phyloP scores from a whole-genome alignment of 2,113 vertebrate species.

The Triplophysa dalaica region DNA sequence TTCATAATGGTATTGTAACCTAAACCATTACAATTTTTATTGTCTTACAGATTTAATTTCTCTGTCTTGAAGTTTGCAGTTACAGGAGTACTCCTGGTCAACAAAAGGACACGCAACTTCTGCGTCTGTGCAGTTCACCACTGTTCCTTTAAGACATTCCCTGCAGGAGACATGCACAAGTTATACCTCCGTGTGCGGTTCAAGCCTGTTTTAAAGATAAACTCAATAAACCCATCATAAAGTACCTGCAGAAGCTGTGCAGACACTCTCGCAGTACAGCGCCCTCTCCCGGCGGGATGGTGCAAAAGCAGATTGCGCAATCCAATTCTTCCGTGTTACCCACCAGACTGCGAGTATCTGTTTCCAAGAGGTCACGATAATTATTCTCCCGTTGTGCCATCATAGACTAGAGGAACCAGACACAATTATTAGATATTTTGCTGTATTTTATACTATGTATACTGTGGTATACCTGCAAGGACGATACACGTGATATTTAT shows the following conservation, averaged over 20 bases:
- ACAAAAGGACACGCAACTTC: slow-evolving; percentile 82
- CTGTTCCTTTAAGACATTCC: slow-evolving; percentile 82
- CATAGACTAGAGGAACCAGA: slow-evolving; percentile 65
- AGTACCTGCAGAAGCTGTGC: slow-evolving; percentile 85
- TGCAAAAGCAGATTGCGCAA: slow-evolving; percentile 80
- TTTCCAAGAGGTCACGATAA: slow-evolving; percentile 72
- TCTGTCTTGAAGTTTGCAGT: slow-evolving; percentile 80
- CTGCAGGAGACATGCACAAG: slow-evolving; percentile 59
- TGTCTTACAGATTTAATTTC: slow-evolving; percentile 82
- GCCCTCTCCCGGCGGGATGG: slow-evolving; percentile 73
- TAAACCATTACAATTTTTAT: not conserved
- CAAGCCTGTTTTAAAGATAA: not conserved
- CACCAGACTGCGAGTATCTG: slow-evolving; percentile 77
- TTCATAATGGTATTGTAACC: no score
- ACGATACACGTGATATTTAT: no score
- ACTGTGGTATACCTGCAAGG: no score
- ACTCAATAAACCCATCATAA: not conserved
- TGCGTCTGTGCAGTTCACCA: slow-evolving; percentile 79
- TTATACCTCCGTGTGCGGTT: no score
- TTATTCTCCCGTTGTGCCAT: slow-evolving; percentile 73
- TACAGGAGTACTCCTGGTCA: slow-evolving; percentile 71
- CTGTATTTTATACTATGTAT: no score
- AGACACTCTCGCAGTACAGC: slow-evolving; percentile 84
- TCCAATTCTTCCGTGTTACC: slow-evolving; percentile 64
- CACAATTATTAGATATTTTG: not conserved